Percentiles rank a stretch among this genome's conserved stretches.
These are phyloP conservation scores for cat (Felis catus) DNA, from an alignment of 2,113 vertebrate genomes.

Conservation along the genomic window F.catus_Fca126_mat1.0 CM031418.1:114211001-114211500, in stretches of 20 bases:
- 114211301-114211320: background rate
- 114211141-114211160: background rate
- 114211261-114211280: background rate
- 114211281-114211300: constrained; percentile 1
- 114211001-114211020: background rate
- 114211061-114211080: background rate
- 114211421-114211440: background rate
- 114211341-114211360: background rate
- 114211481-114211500: background rate
- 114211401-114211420: background rate
- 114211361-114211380: background rate
- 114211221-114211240: background rate
- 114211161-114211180: background rate
- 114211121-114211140: background rate
- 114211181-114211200: background rate
- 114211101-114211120: background rate
- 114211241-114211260: background rate
- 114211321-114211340: background rate
- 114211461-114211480: background rate
- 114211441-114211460: background rate
- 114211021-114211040: background rate
- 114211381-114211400: background rate
- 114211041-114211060: background rate
- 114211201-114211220: background rate
- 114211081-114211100: background rate